Evolutionary conservation across 2,888 invertebrate genomes (phyloP).

Genomic region (Folsomia manolachei): DNA sequence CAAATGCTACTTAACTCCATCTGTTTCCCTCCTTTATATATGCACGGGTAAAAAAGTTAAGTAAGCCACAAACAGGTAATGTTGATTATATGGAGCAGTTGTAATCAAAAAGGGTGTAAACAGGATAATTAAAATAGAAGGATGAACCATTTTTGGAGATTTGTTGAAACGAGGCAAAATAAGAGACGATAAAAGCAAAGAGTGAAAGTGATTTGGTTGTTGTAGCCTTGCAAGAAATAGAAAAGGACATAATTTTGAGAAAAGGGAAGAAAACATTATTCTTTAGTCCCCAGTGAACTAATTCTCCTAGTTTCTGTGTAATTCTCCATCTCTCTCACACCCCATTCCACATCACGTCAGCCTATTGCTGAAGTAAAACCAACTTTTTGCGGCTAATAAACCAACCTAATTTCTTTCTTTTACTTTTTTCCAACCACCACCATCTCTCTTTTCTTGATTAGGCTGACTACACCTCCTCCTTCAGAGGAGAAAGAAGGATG

Average conservation of each 20-base stretch:
- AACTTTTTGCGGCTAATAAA: constrained; percentile 7
- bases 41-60: neutral
- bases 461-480: no score
- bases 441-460: neutral
- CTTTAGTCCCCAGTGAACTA: constrained; percentile 17
- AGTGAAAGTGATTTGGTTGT: neutral
- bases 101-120: neutral
- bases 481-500: neutral
- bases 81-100: neutral
- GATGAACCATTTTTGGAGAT: neutral
- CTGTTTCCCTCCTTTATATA: neutral
- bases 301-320: constrained; percentile 1
- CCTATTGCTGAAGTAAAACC: neutral
- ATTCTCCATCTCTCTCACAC: constrained; percentile 10
- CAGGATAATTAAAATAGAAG: neutral
- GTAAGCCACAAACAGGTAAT: no score
- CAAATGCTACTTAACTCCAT: neutral
- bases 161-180: neutral
- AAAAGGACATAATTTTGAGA: constrained; percentile 4
- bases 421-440: neutral
- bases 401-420: constrained; percentile 14
- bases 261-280: constrained; percentile 11
- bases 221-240: no score
- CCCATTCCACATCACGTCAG: neutral
- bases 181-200: constrained; percentile 4